Evolutionary conservation across 2,888 invertebrate genomes (phyloP).

Genomic region (Drosophila vallismaia): DNA sequence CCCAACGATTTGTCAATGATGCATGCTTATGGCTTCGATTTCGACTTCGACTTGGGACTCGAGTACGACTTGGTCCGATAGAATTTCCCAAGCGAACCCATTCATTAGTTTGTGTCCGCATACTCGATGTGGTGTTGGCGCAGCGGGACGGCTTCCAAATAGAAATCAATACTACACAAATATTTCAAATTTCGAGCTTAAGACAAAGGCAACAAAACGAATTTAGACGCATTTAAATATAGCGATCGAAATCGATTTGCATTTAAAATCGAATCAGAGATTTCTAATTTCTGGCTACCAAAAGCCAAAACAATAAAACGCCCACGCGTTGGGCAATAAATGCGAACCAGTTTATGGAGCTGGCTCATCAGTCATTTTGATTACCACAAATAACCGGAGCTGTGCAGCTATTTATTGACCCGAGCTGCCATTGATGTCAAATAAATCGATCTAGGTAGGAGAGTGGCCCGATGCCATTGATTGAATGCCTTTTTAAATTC

Average conservation of each 20-base stretch:
- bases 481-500: constrained; percentile 36
- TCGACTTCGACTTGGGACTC: neutral
- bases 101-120: constrained; percentile 52
- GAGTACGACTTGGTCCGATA: constrained; percentile 15
- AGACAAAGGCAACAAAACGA: constrained; percentile 53
- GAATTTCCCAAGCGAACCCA: constrained; percentile 49
- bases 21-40: constrained; percentile 43
- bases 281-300: constrained; percentile 48
- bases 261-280: constrained; percentile 67
- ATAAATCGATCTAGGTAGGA: constrained; percentile 52
- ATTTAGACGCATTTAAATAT: constrained; percentile 76
- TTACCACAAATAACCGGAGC: constrained; percentile 54
- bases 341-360: constrained; percentile 66
- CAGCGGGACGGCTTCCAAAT: constrained; percentile 53
- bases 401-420: constrained; percentile 31
- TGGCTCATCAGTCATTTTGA: constrained; percentile 72
- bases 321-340: constrained; percentile 55
- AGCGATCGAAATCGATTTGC: constrained; percentile 64
- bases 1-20: constrained; percentile 71
- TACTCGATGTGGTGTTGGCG: constrained; percentile 27
- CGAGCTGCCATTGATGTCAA: constrained; percentile 53
- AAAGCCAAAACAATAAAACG: constrained; percentile 46
- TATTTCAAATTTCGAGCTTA: constrained; percentile 37
- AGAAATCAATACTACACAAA: constrained; percentile 60
- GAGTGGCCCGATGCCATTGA: constrained; percentile 2